These are phyloP conservation scores for Antedon mediterranea DNA, from an alignment of 53 echinoderm and acorn worm genomes.

Conservation along the genomic window DNA sequence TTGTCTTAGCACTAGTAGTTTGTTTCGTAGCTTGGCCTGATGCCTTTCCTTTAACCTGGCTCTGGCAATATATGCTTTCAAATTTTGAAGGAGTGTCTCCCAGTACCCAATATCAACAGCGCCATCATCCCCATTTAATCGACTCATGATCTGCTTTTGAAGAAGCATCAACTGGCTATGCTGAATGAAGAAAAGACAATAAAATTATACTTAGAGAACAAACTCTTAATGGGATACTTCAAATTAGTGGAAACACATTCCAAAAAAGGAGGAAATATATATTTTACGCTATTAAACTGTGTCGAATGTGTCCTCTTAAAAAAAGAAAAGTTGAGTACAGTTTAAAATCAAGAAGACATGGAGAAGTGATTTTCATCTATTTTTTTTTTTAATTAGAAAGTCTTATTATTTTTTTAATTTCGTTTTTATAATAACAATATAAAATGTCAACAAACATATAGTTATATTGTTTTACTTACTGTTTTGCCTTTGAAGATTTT, in stretches of 20 bases:
- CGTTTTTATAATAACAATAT: neutral
- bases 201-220: too few relatives aligned
- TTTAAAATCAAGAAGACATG: too few relatives aligned
- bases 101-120: constrained; percentile 83
- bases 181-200: neutral
- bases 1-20: constrained; percentile 59
- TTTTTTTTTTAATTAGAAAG: too few relatives aligned
- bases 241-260: too few relatives aligned
- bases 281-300: too few relatives aligned
- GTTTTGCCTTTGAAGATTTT: constrained; percentile 68
- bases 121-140: constrained; percentile 74
- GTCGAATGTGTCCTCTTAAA: too few relatives aligned
- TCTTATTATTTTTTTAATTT: neutral
- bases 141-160: constrained; percentile 52
- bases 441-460: too few relatives aligned
- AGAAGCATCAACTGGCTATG: constrained; percentile 70
- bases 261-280: neutral
- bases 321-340: too few relatives aligned
- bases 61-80: constrained; percentile 88
- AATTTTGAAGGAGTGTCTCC: constrained; percentile 83
- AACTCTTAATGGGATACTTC: too few relatives aligned
- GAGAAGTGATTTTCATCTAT: too few relatives aligned
- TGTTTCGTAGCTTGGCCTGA: constrained; percentile 75
- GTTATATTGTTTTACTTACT: neutral
- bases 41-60: constrained; percentile 82